Evolutionary conservation across 1,140 invertebrate genomes (phyloP), one percentile per base, ranked within the genome.

Genomic region (Monochamus saltuarius): DNA sequence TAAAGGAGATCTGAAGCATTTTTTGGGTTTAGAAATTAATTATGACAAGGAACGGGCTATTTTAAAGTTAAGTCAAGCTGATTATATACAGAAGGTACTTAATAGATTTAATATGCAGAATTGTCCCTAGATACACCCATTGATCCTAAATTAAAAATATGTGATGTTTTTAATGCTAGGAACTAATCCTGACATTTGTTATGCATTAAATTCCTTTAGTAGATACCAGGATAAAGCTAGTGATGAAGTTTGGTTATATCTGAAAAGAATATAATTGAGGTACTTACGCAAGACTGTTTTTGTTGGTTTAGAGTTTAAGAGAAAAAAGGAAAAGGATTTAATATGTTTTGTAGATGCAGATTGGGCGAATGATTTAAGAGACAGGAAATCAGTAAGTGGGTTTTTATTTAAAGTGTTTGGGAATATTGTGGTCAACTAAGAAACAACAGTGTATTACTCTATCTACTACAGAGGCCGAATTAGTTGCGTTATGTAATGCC

Each of bases 1-100:
- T 55, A 63, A 59, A 46, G 61, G 61, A 9, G 14, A 42, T 47
- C 37, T 62, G n/a, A 62, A 52, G 43, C 22, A 59, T 34, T 62
- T 62, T 46, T 35, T 63, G 19, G 61, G 61, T 29, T 46, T 59
- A 49, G 56, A 63, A 47, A 59, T 63, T 49, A 51, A 49, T 22
- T 63, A 63, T 63, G 22, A 54, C 19, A 60, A 29, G 43, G 11
- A 56, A 19, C 43, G 56, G 16, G 62, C 57, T 39, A 50, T 56
- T 19, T 56, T 64, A 45, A 61, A 56, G 19, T 50, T 64, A n/a
- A 42, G 16, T 49, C 62, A 64, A 50, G n/a, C 17, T 43, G 61
- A 40, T 43, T 55, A 55, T 55, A 29, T 55, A 42, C 7, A 55
- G 13, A 11, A 17, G 16, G 34, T 55, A 34, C 16, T 43, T 22